A percentile compares a stretch with the other conserved stretches of the same genome.
These are phyloP conservation scores for Gasteruption jaculator DNA, from an alignment of 2,888 invertebrate genomes.

Conservation along the genomic window DNA sequence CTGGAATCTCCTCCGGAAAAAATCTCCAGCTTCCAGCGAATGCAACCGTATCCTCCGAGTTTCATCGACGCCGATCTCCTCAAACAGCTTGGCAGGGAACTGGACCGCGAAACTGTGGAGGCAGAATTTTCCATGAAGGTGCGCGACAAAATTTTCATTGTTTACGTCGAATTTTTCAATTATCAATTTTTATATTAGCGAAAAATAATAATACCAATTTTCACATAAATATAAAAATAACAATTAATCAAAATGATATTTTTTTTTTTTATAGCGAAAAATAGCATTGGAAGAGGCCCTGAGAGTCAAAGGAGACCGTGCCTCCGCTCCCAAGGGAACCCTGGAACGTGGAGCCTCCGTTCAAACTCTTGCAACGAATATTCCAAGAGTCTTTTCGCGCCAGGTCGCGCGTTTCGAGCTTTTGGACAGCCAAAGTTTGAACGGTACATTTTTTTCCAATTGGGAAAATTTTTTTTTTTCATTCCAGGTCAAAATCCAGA, in stretches of 20 bases:
- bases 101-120: slow-evolving; percentile 66
- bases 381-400: slow-evolving; percentile 72
- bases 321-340: slow-evolving; percentile 34
- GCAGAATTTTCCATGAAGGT: slow-evolving; percentile 68
- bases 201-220: background rate
- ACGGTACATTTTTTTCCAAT: too few relatives aligned
- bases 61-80: slow-evolving; percentile 62
- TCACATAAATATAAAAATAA: slow-evolving; percentile 11
- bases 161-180: too few relatives aligned
- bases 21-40: slow-evolving; percentile 17
- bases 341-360: slow-evolving; percentile 24
- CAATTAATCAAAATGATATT: slow-evolving; percentile 6
- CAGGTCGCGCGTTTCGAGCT: slow-evolving; percentile 72
- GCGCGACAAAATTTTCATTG: too few relatives aligned
- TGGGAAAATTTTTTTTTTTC: too few relatives aligned
- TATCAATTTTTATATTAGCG: too few relatives aligned
- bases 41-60: slow-evolving; percentile 29
- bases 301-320: slow-evolving; percentile 54
- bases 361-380: slow-evolving; percentile 48
- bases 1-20: slow-evolving; percentile 25
- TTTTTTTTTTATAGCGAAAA: slow-evolving; percentile 54
- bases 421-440: slow-evolving; percentile 61
- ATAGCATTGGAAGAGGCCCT: slow-evolving; percentile 68
- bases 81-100: slow-evolving; percentile 63
- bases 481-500: too few relatives aligned